Evolutionary conservation across 2,888 invertebrate species (phyloP).

Genomic region (Dryobota labecula): DNA sequence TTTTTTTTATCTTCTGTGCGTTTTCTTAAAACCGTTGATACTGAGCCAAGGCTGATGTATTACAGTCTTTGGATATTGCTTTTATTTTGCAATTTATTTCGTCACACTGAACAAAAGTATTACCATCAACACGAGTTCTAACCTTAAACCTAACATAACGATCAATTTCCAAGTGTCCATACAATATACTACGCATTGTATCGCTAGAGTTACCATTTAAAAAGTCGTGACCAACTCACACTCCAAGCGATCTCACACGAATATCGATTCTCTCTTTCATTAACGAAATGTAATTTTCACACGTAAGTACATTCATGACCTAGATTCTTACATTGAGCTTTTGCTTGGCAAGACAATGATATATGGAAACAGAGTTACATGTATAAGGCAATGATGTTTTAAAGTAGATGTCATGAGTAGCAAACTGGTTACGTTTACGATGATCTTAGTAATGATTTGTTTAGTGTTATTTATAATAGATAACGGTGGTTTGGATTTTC

Average conservation of each 20-base stretch:
- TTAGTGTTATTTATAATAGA: neutral
- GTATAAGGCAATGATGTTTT: conserved; percentile 45
- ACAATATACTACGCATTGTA: conserved; percentile 29
- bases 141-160: conserved; percentile 31
- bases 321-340: conserved; percentile 51
- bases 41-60: no score
- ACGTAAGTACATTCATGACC: conserved; percentile 66
- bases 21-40: no score
- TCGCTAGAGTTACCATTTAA: conserved; percentile 50
- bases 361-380: conserved; percentile 49
- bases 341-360: conserved; percentile 63
- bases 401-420: conserved; percentile 5
- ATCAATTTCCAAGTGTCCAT: conserved; percentile 23
- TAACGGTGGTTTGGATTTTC: conserved; percentile 9
- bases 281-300: conserved; percentile 69
- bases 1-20: neutral
- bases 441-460: neutral
- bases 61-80: neutral
- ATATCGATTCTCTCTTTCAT: conserved; percentile 65
- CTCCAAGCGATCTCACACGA: conserved; percentile 50
- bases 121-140: conserved; percentile 1
- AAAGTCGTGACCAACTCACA: conserved; percentile 61
- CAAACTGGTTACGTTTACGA: neutral
- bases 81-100: neutral
- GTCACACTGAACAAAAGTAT: neutral